Percentiles rank a stretch among this genome's conserved stretches.
phyloP scores from a whole-genome alignment of 2,797 vertebrate genomes.

The Dicrostonyx torquatus region DNA sequence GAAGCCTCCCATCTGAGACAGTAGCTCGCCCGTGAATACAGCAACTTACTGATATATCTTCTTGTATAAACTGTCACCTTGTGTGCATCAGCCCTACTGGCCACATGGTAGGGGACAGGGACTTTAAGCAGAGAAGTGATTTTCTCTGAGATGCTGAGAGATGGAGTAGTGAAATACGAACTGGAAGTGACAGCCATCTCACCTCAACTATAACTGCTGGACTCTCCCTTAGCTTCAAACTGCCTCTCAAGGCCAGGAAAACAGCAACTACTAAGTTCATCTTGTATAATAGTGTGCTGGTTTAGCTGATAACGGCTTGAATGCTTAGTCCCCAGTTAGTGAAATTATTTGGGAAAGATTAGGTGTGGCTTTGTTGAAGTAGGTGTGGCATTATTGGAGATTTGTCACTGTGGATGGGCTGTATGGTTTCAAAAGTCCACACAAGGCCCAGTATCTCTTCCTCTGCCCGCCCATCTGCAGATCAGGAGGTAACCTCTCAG shows the following conservation, averaged over 20 bases:
- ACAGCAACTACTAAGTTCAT: neutral
- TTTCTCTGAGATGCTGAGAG: neutral
- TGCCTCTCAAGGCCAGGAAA: neutral
- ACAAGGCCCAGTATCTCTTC: neutral
- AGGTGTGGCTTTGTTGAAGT: neutral
- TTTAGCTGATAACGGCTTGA: neutral
- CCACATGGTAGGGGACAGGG: fast-evolving
- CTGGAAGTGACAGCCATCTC: constrained; percentile 33
- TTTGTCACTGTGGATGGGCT: neutral
- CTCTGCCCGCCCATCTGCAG: neutral
- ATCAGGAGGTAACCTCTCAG: neutral
- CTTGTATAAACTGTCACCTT: neutral
- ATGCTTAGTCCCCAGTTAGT: neutral
- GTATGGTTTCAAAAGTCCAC: neutral
- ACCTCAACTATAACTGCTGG: constrained; percentile 34
- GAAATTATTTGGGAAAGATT: neutral
- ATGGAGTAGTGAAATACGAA: constrained; percentile 19
- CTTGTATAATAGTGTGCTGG: neutral
- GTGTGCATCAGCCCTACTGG: neutral
- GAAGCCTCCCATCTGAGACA: neutral
- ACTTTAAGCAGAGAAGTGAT: neutral
- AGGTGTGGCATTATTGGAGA: neutral
- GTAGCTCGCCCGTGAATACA: neutral
- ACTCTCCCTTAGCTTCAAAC: constrained; percentile 26
- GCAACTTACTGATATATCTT: neutral